These are phyloP conservation scores for Thamnophis elegans DNA, from an alignment of 2,797 vertebrate genomes.

Conservation along the genomic window DNA sequence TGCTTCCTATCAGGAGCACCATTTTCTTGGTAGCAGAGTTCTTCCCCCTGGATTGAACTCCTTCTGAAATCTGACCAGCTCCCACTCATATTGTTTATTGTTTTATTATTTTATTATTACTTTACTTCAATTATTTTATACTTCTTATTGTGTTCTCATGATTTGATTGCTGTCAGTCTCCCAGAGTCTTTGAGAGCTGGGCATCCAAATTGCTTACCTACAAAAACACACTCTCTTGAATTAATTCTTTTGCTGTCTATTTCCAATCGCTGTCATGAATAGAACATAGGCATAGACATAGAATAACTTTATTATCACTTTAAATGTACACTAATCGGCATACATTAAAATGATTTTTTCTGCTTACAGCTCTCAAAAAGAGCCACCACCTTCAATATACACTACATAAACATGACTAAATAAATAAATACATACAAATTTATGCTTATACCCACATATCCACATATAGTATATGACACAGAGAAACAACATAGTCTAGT, in stretches of 20 bases:
- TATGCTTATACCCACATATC: not conserved
- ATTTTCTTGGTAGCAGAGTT: not conserved
- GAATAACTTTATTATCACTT: too few relatives aligned
- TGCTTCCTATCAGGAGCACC: not conserved
- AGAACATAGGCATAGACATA: too few relatives aligned
- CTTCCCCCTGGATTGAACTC: not conserved
- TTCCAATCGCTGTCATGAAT: not conserved
- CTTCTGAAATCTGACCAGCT: not conserved
- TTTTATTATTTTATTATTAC: not conserved
- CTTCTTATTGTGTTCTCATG: not conserved
- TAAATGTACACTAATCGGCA: too few relatives aligned
- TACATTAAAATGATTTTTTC: too few relatives aligned
- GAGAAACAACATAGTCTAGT: not conserved
- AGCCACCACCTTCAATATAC: too few relatives aligned
- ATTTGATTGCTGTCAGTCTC: not conserved
- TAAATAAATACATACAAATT: not conserved
- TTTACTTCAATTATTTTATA: not conserved
- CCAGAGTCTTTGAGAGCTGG: not conserved
- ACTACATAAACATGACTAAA: not conserved
- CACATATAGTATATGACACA: not conserved
- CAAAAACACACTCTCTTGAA: not conserved
- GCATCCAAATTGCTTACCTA: not conserved
- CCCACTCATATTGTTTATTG: not conserved
- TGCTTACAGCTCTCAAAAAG: too few relatives aligned
- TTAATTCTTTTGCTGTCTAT: not conserved